These are phyloP conservation scores for Natator depressus DNA, from an alignment of 2,113 vertebrate genomes.

Conservation along the genomic window DNA sequence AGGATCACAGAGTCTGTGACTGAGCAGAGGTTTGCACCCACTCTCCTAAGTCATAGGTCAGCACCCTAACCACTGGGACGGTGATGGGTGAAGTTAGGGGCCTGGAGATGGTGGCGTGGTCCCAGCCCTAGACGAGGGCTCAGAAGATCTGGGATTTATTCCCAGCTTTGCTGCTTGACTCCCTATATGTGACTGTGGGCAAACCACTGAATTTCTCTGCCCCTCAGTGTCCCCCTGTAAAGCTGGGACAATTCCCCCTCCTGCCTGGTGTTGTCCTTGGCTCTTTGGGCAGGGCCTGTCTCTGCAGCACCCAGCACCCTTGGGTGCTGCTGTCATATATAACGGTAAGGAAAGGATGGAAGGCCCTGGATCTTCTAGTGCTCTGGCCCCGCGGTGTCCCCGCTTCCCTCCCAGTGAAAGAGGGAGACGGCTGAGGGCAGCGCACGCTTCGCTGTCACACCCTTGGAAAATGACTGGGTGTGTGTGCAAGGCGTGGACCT, in stretches of 20 bases:
- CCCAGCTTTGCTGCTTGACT: not conserved
- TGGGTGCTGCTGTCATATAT: too few relatives aligned
- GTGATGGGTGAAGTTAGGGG: not conserved
- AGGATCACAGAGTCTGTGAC: not conserved
- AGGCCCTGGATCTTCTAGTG: not conserved
- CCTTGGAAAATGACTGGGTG: not conserved
- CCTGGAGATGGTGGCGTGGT: not conserved
- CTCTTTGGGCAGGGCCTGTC: not conserved
- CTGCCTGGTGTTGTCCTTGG: fast-evolving
- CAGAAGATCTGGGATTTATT: not conserved
- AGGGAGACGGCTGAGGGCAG: not conserved
- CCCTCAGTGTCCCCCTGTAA: not conserved
- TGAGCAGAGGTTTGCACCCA: not conserved
- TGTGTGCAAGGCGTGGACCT: not conserved
- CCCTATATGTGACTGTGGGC: not conserved
- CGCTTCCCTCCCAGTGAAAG: not conserved
- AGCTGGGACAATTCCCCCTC: not conserved
- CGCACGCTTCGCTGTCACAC: not conserved
- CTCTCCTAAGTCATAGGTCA: not conserved
- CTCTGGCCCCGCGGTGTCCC: too few relatives aligned
- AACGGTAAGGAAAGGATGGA: not conserved
- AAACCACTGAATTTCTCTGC: not conserved
- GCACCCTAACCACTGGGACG: too few relatives aligned
- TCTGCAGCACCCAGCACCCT: too few relatives aligned
- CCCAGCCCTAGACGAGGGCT: not conserved